phyloP scores from a whole-genome alignment of 1,140 invertebrate genomes.

The Drosophila funebris region DNA sequence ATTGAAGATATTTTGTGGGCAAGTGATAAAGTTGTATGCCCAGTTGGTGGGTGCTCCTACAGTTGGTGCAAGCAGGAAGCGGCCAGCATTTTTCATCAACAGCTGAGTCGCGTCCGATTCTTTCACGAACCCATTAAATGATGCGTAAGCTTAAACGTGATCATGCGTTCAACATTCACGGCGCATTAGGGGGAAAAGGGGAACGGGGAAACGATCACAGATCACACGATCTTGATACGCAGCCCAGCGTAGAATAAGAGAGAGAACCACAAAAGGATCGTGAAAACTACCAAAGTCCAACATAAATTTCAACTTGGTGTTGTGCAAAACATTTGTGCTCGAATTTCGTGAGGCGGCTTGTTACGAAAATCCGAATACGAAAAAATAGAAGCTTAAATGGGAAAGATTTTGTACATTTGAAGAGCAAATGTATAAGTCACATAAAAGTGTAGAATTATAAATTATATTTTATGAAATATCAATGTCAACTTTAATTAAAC shows the following conservation, averaged over 20 bases:
- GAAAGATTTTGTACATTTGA: not conserved
- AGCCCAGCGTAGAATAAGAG: conserved; percentile 7
- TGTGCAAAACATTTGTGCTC: conserved; percentile 55
- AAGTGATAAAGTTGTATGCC: conserved; percentile 81
- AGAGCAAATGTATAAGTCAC: not conserved
- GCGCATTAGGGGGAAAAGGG: not conserved
- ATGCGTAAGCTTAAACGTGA: conserved; percentile 74
- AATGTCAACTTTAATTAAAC: too few relatives aligned
- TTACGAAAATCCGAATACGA: conserved; percentile 28
- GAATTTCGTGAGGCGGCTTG: conserved; percentile 61
- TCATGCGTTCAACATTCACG: conserved; percentile 52
- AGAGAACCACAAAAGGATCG: conserved; percentile 35
- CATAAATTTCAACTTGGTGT: conserved; percentile 7
- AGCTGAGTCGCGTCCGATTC: conserved; percentile 17
- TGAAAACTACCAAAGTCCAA: conserved; percentile 47
- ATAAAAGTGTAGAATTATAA: not conserved
- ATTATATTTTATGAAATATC: not conserved
- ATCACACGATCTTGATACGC: conserved; percentile 73
- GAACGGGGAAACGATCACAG: conserved; percentile 11
- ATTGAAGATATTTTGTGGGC: conserved; percentile 81
- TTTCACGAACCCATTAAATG: conserved; percentile 76
- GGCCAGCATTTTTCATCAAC: conserved; percentile 64
- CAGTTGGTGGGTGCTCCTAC: conserved; percentile 61
- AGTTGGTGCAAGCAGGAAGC: conserved; percentile 41
- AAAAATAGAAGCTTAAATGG: not conserved